Evolutionary conservation across 1,140 invertebrate species (phyloP).

Genomic region (Scaptomyza montana): DNA sequence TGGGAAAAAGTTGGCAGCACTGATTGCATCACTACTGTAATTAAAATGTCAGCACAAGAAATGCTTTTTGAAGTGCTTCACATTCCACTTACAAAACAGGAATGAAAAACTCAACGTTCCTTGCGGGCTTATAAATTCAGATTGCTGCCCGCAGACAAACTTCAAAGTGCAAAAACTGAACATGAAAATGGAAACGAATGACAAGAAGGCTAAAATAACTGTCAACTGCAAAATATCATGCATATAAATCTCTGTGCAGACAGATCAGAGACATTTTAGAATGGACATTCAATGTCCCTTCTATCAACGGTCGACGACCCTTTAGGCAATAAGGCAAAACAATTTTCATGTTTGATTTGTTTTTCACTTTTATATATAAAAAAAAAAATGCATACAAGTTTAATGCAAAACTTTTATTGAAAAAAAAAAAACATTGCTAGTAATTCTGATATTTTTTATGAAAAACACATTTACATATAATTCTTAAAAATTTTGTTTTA

Average conservation of each 20-base stretch:
- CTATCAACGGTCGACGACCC: slow-evolving; percentile 1
- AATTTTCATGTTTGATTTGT: slow-evolving; percentile 44
- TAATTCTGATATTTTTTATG: too few species aligned
- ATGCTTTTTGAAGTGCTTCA: slow-evolving; percentile 9
- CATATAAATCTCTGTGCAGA: slow-evolving; percentile 47
- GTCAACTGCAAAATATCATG: slow-evolving; percentile 43
- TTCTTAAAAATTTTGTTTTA: too few species aligned
- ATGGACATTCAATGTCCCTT: not conserved
- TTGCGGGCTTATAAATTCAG: slow-evolving; percentile 57
- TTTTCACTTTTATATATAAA: not conserved
- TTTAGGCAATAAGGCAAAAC: slow-evolving; percentile 46
- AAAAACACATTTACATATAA: too few species aligned
- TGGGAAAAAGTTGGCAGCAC: too few species aligned
- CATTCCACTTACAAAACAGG: slow-evolving; percentile 42
- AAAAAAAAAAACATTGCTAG: too few species aligned
- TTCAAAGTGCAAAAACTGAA: slow-evolving; percentile 44
- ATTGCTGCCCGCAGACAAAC: slow-evolving; percentile 53
- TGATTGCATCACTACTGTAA: slow-evolving; percentile 40
- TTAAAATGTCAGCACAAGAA: slow-evolving; percentile 71
- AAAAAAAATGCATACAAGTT: too few species aligned
- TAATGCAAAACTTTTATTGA: too few species aligned
- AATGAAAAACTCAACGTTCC: slow-evolving; percentile 16
- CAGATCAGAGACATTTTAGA: not conserved
- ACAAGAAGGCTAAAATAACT: slow-evolving; percentile 33
- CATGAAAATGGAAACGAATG: slow-evolving; percentile 27